A percentile compares a stretch with the other conserved stretches of the same genome.
phyloP scores from a whole-genome alignment of 2,113 vertebrate species.

The Ptychochromis oligacanthus region DNA sequence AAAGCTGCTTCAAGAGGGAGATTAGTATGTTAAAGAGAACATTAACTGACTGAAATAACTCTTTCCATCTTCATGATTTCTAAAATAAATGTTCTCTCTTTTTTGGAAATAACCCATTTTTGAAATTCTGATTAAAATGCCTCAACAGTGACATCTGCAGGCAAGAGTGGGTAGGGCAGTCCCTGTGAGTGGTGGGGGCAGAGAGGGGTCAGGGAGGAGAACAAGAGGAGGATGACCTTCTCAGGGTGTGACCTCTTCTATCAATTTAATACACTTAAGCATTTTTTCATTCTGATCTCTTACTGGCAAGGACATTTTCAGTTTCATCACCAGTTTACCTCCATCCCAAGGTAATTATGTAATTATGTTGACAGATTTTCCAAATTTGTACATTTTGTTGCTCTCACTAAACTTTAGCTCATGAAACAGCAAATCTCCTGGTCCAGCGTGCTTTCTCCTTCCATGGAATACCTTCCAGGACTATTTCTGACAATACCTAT shows the following conservation, averaged over 20 bases:
- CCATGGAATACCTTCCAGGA: too few species aligned
- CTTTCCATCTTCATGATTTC: too few species aligned
- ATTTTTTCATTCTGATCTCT: rapidly evolving
- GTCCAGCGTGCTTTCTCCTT: too few species aligned
- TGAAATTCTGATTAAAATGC: background rate
- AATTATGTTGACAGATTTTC: background rate
- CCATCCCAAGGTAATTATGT: background rate
- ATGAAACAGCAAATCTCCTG: too few species aligned
- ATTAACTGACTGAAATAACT: background rate
- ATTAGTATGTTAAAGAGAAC: background rate
- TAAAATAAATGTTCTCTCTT: too few species aligned
- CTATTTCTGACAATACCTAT: too few species aligned
- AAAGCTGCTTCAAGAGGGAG: background rate
- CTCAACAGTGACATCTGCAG: background rate
- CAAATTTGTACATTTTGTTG: too few species aligned
- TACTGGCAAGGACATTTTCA: background rate
- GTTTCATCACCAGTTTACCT: too few species aligned
- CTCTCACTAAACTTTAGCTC: too few species aligned
- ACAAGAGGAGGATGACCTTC: background rate
- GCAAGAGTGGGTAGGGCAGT: rapidly evolving
- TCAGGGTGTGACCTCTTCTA: background rate
- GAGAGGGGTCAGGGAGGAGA: background rate
- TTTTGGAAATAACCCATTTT: rapidly evolving
- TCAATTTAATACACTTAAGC: background rate
- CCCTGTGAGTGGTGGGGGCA: background rate